phyloP scores from a whole-genome alignment of 2,888 invertebrate genomes.

The Athalia rosae region DNA sequence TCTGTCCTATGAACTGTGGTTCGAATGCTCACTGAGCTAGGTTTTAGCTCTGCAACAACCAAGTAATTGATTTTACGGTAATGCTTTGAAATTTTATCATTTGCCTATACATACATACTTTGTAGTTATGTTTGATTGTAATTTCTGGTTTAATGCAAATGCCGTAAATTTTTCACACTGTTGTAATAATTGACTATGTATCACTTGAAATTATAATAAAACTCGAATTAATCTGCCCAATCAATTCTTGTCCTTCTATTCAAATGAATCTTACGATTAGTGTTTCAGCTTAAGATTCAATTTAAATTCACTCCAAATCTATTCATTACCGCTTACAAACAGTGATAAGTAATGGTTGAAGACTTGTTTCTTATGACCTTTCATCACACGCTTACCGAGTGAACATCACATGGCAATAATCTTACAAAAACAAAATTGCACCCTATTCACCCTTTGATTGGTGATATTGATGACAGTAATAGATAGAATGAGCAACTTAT shows the following conservation, averaged over 20 bases:
- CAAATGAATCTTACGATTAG: background rate
- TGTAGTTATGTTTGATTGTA: no score
- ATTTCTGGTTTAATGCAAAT: no score
- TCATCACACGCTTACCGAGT: conserved; percentile 7
- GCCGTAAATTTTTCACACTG: no score
- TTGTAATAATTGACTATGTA: no score
- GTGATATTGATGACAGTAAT: background rate
- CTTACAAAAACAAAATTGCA: conserved; percentile 26
- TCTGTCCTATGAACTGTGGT: no score
- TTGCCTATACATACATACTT: no score
- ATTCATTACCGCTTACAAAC: background rate
- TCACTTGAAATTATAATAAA: no score
- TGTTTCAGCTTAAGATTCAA: background rate
- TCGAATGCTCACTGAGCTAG: no score
- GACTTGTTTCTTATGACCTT: conserved; percentile 24
- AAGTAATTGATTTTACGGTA: no score
- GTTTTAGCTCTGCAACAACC: no score
- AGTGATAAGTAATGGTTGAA: background rate
- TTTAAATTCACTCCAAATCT: background rate
- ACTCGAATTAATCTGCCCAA: background rate
- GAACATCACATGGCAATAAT: conserved; percentile 17
- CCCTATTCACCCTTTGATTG: conserved; percentile 8
- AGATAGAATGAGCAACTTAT: no score
- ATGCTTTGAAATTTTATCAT: no score
- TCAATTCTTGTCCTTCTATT: background rate